Percentiles rank a stretch among this genome's conserved stretches.
These are phyloP conservation scores for Platycheirus rosarum DNA, from an alignment of 2,888 invertebrate genomes.

Conservation along the genomic window DNA sequence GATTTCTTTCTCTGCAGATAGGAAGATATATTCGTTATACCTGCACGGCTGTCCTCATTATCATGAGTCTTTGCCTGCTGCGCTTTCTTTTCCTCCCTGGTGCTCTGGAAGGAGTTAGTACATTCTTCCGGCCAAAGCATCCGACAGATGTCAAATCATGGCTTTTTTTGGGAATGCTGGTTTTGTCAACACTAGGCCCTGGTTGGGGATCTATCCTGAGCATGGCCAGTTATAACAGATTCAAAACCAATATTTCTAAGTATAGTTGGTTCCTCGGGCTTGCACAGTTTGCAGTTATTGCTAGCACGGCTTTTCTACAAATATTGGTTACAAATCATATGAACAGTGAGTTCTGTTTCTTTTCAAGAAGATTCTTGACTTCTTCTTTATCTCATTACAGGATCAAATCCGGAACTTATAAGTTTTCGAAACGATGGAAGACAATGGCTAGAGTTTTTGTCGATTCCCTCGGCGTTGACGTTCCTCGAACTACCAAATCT, in stretches of 20 bases:
- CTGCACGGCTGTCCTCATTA: conserved; percentile 55
- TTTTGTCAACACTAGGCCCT: conserved; percentile 55
- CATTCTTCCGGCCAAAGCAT: conserved; percentile 53
- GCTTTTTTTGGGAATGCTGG: conserved; percentile 55
- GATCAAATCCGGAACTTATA: conserved; percentile 51
- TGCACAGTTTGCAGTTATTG: conserved; percentile 52
- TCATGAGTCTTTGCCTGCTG: conserved; percentile 75
- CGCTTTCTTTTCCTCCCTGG: conserved; percentile 65
- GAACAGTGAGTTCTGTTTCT: conserved; percentile 38
- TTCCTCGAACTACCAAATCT: conserved; percentile 59
- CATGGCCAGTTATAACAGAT: conserved; percentile 66
- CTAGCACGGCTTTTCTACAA: conserved; percentile 85
- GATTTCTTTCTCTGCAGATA: conserved; percentile 75
- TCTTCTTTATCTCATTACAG: conserved; percentile 1
- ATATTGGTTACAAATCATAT: conserved; percentile 59
- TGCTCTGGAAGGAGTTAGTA: conserved; percentile 40
- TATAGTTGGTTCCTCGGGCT: conserved; percentile 68
- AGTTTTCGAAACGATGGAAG: conserved; percentile 75
- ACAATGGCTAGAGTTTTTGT: conserved; percentile 57
- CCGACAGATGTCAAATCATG: conserved; percentile 42
- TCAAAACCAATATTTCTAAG: conserved; percentile 65
- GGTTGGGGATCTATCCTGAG: conserved; percentile 66
- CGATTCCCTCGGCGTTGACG: conserved; percentile 53
- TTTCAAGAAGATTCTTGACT: too few relatives aligned
- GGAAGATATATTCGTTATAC: conserved; percentile 77